Evolutionary conservation across 1,140 invertebrate species (phyloP), one percentile per base, ranked within the genome.

Genomic region (Mizuhopecten yessoensis): DNA sequence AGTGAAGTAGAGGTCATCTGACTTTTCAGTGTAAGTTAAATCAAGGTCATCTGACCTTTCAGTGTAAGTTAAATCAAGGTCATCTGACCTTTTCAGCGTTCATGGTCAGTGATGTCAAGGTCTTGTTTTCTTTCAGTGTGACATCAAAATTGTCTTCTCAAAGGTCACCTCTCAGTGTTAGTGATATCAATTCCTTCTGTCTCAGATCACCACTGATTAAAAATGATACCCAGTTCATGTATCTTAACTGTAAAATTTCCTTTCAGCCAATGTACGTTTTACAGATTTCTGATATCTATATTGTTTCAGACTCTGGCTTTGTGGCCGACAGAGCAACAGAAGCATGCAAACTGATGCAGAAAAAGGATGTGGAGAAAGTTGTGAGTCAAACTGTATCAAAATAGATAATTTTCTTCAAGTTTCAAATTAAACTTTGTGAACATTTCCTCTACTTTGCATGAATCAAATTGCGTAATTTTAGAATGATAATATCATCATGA

Each of bases 251-350:
- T n/a, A n/a, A n/a, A n/a, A n/a, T n/a, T n/a, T n/a, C n/a, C n/a
- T n/a, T n/a, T n/a, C n/a, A n/a, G n/a, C n/a, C n/a, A n/a, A n/a
- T n/a, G n/a, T n/a, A n/a, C n/a, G n/a, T n/a, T n/a, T n/a, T n/a
- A n/a, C n/a, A n/a, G n/a, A n/a, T n/a, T n/a, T n/a, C n/a, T n/a
- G n/a, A n/a, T n/a, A n/a, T n/a, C n/a, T n/a, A n/a, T n/a, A n/a
- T 92, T 36, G 89, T 92, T 94, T 33, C 92, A 95, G 95, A 95
- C 93, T 91, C 94, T 33, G 92, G 93, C n/a, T 92, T 93, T 87
- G 94, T 95, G 34, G 90, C 92, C 34, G 88, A 92, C 33, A 95
- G 95, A 88, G 95, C 93, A 34, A 92, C 93, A 87, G 93, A 95
- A 86, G 94, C 95, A n/a, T 93, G 93, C 57, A 91, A 94, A 91